Conservation (phyloP, 2,797 vertebrate species). For the Cuniculus paca region DNA sequence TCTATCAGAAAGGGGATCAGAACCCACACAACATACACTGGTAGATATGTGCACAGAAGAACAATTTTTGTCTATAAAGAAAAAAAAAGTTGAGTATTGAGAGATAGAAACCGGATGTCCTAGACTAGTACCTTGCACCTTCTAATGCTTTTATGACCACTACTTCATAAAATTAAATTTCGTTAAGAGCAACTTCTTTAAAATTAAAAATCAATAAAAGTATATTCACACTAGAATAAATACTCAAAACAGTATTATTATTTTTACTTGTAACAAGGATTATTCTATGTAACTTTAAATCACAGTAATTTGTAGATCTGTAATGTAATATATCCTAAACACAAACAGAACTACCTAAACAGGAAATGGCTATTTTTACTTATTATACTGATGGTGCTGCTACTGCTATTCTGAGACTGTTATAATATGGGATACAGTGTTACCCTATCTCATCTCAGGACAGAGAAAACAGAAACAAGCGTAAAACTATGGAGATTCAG, state of each 20-base stretch:
- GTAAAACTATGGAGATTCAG: neutral
- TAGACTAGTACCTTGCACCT: neutral
- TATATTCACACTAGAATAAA: neutral
- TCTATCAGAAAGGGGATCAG: neutral
- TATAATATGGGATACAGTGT: neutral
- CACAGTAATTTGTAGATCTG: neutral
- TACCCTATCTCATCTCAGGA: neutral
- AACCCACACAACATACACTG: neutral
- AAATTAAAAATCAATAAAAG: neutral
- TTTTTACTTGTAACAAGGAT: neutral
- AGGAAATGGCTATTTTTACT: conserved; percentile 2
- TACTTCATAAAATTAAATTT: neutral
- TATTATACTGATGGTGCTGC: neutral
- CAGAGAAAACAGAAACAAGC: neutral
- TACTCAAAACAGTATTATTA: neutral
- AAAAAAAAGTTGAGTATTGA: neutral
- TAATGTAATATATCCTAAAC: neutral
- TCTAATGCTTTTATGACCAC: neutral
- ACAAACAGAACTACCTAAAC: conserved; percentile 2
- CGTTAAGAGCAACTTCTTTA: neutral
- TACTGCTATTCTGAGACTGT: neutral
- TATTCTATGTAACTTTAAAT: conserved; percentile 36
- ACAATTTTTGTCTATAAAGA: neutral
- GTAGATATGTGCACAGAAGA: neutral
- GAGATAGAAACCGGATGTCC: neutral